Base-by-base conservation (phyloP, 2,888 invertebrate genomes). In the Dicycla oo region DNA sequence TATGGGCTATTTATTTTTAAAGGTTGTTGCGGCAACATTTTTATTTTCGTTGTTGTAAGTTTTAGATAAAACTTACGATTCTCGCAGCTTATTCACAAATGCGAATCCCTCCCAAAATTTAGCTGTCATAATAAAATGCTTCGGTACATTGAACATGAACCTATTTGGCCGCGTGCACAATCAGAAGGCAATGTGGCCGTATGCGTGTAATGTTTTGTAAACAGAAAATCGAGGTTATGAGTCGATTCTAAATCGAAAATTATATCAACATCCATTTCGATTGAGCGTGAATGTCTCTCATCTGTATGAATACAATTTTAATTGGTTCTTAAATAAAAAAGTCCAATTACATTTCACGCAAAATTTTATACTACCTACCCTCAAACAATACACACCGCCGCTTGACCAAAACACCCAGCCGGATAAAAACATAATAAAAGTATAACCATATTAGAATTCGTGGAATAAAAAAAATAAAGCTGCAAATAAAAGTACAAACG, bases 361-460 rank as follows among this genome's bases (percentile, higher is more conserved):
- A 43, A 69, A 57, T 69, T 56, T 2, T 34, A 40, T 45, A 47
- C 2, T 58, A 49, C 49, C 43, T 30, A 47, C 56, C 38, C n/a
- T 53, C 10, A 34, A 71, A 56, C 45, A 63, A 53, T 68, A 78
- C 30, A 65, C 54, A 23, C 26, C 30, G 30, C n/a, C 47, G 56
- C 64, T 69, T 80, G 60, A 80, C 83, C 80, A 69, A 67, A 63
- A 83, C 51, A 56, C 34, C 51, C 63, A 43, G 30, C 30, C 34
- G 47, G 63, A 83, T 73, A 73, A 73, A 82, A 80, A 78, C 83
- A 80, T 79, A 79, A 78, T 68, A 82, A 78, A 73, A 78, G 56
- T 63, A 63, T 79, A 80, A 83, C 60, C 80, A n/a, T 80, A 69
- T 82, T 83, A 79, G 83, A 80, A 83, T 79, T 56, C 23, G 63